Evolutionary conservation across 2,113 vertebrate genomes (phyloP), one percentile per base, ranked within the genome.

Genomic region (Corvus moneduloides): DNA sequence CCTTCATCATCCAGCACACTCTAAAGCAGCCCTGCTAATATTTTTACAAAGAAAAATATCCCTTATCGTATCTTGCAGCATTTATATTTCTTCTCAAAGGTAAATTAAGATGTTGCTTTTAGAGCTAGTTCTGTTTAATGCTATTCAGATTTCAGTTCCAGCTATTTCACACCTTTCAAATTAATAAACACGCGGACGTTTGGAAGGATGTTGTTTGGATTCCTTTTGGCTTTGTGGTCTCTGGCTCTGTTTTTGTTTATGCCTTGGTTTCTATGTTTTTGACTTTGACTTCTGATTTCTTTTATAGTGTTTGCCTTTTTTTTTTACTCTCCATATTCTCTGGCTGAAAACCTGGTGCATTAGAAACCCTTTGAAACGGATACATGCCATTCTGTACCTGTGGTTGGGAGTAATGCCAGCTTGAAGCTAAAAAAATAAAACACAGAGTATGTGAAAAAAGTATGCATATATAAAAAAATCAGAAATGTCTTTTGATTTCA

Each of bases 161-260:
- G n/a, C 43, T 87, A 79, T 95, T 66, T 62, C 86, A 61, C 76
- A 75, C 84, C 79, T 96, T 96, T 94, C 67, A 68, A 87, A 62
- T 91, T 94, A 68, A 77, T 94, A 95, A 97, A 85, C 48, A 76
- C 1, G 2, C 0, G 1, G 74, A 84, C 1, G 1, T 96, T 95
- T 87, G 77, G 52, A 82, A 93, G 51, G 41, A 64, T 83, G 90
- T 76, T 97, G 75, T 91, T 91, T 95, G 76, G 41, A 87, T 63
- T 93, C 26, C 22, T 87, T 73, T 71, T 78, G 46, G 55, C n/a
- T 96, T 96, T 94, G 73, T 64, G 66, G 92, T 90, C 74, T 80
- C 79, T 96, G 89, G 41, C 83, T 94, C 89, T 87, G 71, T 15
- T 93, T 96, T 91, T 90, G 82, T 67, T 93, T 97, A 86, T 91